Conservation (phyloP, 2,797 vertebrate species). For the Neopelma chrysocephalum region DNA sequence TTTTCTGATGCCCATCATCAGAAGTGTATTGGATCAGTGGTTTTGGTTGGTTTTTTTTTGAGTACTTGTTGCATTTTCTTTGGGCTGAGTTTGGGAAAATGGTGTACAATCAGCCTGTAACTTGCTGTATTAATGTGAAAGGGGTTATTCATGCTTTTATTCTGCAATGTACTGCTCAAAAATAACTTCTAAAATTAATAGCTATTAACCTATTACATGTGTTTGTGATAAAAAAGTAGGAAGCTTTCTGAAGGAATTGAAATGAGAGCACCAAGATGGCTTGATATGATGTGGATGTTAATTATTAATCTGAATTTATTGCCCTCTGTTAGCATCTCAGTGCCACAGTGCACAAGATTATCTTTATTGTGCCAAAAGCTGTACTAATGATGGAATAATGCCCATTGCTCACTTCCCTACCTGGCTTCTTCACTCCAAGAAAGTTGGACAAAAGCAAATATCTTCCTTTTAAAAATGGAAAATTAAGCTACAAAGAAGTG, state of each 20-base stretch:
- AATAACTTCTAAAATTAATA: neutral
- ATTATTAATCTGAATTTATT: neutral
- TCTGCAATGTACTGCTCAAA: neutral
- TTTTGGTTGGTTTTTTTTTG: neutral
- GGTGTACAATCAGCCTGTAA: neutral
- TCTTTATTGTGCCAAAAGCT: neutral
- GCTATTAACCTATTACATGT: neutral
- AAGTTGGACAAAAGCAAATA: neutral
- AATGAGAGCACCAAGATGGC: neutral
- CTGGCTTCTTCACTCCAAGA: neutral
- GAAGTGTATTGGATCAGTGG: neutral
- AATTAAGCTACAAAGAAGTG: neutral
- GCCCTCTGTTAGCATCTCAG: neutral
- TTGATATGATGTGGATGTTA: neutral
- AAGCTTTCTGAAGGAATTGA: neutral
- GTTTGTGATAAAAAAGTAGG: neutral
- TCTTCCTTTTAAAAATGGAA: neutral
- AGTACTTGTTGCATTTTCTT: neutral
- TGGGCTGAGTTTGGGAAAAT: neutral
- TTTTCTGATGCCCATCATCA: neutral
- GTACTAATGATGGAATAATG: neutral
- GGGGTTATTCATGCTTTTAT: neutral
- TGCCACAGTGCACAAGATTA: neutral
- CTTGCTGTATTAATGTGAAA: neutral
- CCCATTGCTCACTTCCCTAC: neutral